phyloP scores from a whole-genome alignment of 2,113 vertebrate genomes.

The Dendrocopos noguchii region DNA sequence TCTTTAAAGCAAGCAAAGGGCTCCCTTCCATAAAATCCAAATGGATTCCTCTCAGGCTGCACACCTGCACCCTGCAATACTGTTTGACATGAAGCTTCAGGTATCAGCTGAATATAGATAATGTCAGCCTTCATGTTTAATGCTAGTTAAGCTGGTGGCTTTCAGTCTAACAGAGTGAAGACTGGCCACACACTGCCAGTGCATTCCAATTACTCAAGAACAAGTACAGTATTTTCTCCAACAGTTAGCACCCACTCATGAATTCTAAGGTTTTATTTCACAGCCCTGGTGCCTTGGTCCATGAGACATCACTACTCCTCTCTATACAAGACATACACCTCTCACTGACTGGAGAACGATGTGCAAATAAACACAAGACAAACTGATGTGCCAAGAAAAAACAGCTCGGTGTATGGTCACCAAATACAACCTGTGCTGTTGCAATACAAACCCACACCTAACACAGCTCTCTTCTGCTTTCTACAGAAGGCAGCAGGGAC shows the following conservation, averaged over 20 bases:
- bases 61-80: not conserved
- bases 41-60: not conserved
- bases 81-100: not conserved
- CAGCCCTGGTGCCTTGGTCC: not conserved
- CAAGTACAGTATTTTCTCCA: not conserved
- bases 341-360: accelerated
- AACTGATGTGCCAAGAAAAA: not conserved
- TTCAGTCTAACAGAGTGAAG: not conserved
- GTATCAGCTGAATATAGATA: not conserved
- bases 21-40: not conserved
- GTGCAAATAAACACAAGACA: not conserved
- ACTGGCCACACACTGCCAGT: not conserved
- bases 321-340: not conserved
- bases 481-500: not conserved
- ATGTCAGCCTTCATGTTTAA: not conserved
- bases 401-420: not conserved
- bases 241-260: not conserved
- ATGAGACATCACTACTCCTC: not conserved
- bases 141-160: not conserved
- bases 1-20: not conserved
- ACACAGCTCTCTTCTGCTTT: not conserved
- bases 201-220: not conserved
- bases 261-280: not conserved
- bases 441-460: not conserved
- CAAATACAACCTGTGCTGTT: not conserved